Evolutionary conservation across 2,888 invertebrate species (phyloP).

Genomic region (Pandemis heparana): DNA sequence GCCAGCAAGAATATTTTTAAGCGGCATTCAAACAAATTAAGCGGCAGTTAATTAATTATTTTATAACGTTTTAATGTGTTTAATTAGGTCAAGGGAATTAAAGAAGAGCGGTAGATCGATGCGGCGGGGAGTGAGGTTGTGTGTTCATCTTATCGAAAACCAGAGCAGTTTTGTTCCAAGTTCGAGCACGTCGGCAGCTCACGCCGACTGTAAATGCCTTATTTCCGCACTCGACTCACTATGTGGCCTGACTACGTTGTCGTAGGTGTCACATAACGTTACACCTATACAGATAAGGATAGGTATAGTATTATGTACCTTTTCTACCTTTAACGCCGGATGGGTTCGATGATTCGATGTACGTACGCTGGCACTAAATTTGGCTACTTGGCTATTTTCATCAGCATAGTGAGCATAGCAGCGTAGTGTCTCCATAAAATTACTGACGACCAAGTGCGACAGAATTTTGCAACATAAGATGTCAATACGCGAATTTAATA

Average conservation of each 20-base stretch:
- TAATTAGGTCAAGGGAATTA: constrained; percentile 38
- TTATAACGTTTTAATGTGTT: constrained; percentile 22
- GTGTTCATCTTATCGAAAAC: constrained; percentile 33
- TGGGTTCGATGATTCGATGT: neutral
- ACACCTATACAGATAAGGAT: constrained; percentile 8
- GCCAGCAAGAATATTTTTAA: constrained; percentile 21
- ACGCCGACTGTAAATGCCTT: constrained; percentile 39
- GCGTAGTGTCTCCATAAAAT: neutral
- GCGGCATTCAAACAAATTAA: constrained; percentile 29
- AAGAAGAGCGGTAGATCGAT: constrained; percentile 27
- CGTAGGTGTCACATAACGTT: constrained; percentile 26
- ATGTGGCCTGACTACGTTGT: constrained; percentile 28
- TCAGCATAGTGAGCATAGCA: too few relatives aligned
- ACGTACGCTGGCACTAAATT: neutral
- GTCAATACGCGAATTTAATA: too few relatives aligned
- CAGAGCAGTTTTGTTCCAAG: constrained; percentile 35
- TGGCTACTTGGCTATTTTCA: neutral
- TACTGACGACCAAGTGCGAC: neutral
- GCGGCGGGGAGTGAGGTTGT: constrained; percentile 14
- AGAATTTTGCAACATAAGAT: too few relatives aligned
- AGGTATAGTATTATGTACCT: neutral
- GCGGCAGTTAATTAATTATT: constrained; percentile 21
- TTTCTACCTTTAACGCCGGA: neutral
- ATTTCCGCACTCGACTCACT: constrained; percentile 32
- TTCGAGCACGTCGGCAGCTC: constrained; percentile 34